These are phyloP conservation scores for Oceanites oceanicus DNA, from an alignment of 2,113 vertebrate genomes.

Conservation along the genomic window DNA sequence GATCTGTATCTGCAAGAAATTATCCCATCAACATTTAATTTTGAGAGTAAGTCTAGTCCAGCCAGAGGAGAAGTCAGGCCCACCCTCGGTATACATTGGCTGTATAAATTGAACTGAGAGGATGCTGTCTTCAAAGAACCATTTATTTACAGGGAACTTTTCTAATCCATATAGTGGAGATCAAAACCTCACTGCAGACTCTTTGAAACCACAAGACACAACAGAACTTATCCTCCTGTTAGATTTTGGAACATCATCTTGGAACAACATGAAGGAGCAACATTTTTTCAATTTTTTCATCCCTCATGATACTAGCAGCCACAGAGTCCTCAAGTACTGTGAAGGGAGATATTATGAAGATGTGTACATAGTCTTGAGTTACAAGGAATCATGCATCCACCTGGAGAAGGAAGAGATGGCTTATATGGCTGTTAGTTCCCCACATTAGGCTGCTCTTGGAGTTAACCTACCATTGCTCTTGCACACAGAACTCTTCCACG, in stretches of 20 bases:
- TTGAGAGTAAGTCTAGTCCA: neutral
- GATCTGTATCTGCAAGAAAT: neutral
- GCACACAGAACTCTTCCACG: neutral
- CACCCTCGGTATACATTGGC: neutral
- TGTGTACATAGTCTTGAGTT: neutral
- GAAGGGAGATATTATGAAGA: neutral
- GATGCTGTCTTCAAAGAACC: neutral
- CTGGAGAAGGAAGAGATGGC: neutral
- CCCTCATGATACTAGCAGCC: neutral
- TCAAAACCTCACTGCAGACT: neutral
- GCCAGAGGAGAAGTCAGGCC: neutral
- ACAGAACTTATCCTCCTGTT: neutral
- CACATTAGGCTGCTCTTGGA: neutral
- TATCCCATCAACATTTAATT: neutral
- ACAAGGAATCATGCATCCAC: neutral
- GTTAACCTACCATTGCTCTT: neutral
- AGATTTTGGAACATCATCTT: neutral
- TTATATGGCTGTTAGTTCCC: neutral
- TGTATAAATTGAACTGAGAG: neutral
- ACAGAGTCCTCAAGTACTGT: neutral
- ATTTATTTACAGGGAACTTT: slow-evolving; percentile 36
- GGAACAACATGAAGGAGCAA: neutral
- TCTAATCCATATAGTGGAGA: neutral
- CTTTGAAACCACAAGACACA: neutral
- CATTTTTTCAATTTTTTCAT: neutral